Conservation (phyloP, 2,797 vertebrate genomes). For the Sternarchorhynchus goeldii region DNA sequence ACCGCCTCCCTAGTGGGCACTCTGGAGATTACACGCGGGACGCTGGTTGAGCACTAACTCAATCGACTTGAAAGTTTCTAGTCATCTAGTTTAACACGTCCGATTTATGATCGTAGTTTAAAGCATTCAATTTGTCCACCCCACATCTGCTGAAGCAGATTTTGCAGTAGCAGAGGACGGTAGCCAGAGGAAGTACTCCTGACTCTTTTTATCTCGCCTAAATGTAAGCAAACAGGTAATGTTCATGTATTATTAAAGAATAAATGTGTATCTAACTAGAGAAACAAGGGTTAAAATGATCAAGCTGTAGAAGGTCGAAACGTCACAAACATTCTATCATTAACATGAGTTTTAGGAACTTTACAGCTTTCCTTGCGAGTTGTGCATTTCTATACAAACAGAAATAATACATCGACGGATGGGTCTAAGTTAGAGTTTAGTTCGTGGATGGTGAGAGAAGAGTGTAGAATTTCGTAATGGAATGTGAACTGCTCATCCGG, state of each 20-base stretch:
- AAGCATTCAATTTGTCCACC: constrained; percentile 56
- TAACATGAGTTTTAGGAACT: no score
- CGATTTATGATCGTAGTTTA: constrained; percentile 37
- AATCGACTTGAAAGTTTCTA: constrained; percentile 45
- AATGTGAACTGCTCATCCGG: constrained; percentile 88
- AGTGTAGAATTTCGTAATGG: constrained; percentile 90
- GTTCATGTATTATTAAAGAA: no score
- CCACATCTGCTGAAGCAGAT: constrained; percentile 36
- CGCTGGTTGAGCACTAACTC: constrained; percentile 39
- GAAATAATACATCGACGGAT: no score
- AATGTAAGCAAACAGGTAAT: no score
- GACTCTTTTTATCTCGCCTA: neutral
- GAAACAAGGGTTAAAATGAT: no score
- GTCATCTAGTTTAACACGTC: constrained; percentile 49
- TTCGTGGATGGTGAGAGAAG: constrained; percentile 59
- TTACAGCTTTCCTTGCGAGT: no score
- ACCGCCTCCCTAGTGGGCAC: constrained; percentile 48
- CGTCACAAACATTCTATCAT: no score
- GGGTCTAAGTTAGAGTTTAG: neutral
- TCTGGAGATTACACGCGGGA: constrained; percentile 52
- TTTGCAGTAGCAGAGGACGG: constrained; percentile 30
- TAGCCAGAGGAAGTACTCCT: constrained; percentile 1
- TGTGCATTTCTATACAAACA: no score
- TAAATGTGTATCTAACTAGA: no score
- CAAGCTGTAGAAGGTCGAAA: no score